A percentile compares a stretch with the other conserved stretches of the same genome.
These are phyloP conservation scores for Orchesella flavescens DNA, from an alignment of 2,888 invertebrate species.

Conservation along the genomic window DNA sequence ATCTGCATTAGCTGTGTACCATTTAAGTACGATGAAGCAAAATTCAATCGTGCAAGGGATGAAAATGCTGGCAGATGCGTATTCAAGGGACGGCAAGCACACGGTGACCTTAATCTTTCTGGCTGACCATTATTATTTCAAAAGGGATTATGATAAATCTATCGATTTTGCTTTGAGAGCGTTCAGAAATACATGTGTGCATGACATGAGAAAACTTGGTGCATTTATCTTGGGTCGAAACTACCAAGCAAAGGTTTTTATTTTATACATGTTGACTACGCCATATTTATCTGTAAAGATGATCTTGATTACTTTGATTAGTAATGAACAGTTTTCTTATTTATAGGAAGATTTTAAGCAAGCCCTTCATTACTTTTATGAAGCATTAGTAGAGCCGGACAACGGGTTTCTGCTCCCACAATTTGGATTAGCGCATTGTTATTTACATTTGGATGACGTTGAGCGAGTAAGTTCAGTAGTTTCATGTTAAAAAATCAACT, in stretches of 20 bases:
- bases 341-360: conserved; percentile 18
- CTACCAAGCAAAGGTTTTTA: background rate
- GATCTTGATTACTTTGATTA: too few species aligned
- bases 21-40: conserved; percentile 7
- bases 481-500: too few species aligned
- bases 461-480: background rate
- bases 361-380: conserved; percentile 23
- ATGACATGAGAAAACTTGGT: conserved; percentile 8
- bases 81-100: background rate
- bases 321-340: background rate
- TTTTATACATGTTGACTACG: too few species aligned
- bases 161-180: background rate
- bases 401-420: conserved; percentile 2
- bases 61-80: background rate
- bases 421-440: conserved; percentile 32
- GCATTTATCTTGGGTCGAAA: background rate
- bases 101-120: background rate
- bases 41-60: background rate
- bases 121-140: conserved; percentile 26
- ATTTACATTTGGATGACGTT: conserved; percentile 9
- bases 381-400: background rate
- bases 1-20: background rate
- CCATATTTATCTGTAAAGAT: background rate
- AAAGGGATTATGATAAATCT: conserved; percentile 21
- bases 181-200: background rate